Conservation (phyloP, 2,113 vertebrate genomes). For the Struthio camelus region DNA sequence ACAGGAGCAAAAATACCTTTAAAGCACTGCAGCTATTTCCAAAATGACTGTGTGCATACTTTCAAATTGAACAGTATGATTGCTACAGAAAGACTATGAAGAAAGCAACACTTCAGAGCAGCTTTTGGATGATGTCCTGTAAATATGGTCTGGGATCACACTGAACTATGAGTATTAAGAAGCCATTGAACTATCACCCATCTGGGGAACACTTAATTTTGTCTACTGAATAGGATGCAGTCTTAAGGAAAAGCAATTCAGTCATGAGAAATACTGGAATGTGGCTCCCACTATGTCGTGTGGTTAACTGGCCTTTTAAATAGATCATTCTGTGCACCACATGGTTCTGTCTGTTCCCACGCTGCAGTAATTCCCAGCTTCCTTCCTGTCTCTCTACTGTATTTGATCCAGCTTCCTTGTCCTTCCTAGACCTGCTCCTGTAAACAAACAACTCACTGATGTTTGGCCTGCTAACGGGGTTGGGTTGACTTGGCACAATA, state of each 20-base stretch:
- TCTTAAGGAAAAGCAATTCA: neutral
- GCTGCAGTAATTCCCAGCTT: neutral
- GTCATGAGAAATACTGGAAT: neutral
- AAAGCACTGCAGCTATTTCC: neutral
- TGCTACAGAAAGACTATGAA: neutral
- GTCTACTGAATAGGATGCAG: neutral
- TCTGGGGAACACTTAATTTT: neutral
- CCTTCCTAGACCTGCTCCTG: neutral
- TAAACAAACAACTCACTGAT: neutral
- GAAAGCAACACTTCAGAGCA: neutral
- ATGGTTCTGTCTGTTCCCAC: neutral
- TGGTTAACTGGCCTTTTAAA: neutral
- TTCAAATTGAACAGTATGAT: neutral
- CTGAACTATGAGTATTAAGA: neutral
- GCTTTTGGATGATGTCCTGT: neutral
- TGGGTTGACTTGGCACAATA: neutral
- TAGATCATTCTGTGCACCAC: neutral
- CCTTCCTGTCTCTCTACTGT: neutral
- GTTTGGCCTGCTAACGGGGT: neutral
- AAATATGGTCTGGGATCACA: neutral
- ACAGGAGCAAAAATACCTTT: neutral
- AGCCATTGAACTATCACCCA: neutral
- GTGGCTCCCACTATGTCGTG: neutral
- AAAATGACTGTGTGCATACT: neutral
- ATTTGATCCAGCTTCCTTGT: neutral